These are phyloP conservation scores for Sclerurus mexicanus DNA, from an alignment of 2,113 vertebrate genomes.

Conservation along the genomic window DNA sequence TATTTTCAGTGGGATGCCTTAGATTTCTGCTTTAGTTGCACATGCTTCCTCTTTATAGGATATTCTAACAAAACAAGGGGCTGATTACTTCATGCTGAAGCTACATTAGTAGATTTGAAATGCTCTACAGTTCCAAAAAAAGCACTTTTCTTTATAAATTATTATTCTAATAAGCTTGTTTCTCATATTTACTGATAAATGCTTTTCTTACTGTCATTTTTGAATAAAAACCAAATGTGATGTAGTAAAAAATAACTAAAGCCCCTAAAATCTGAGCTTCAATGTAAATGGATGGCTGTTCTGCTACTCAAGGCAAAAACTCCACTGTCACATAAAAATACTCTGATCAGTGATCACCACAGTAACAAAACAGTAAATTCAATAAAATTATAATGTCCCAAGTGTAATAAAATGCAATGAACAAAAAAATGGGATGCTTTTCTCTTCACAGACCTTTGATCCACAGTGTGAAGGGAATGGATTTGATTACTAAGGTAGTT, in stretches of 20 bases:
- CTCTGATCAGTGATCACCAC: background rate
- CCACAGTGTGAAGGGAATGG: background rate
- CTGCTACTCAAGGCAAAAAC: background rate
- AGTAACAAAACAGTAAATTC: slow-evolving; percentile 35
- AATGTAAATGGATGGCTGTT: background rate
- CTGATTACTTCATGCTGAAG: background rate
- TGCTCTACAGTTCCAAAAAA: background rate
- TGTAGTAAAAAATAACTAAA: slow-evolving; percentile 12
- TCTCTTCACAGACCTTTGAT: slow-evolving; percentile 29
- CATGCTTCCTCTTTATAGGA: background rate
- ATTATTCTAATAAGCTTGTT: slow-evolving; percentile 1
- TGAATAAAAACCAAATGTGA: slow-evolving; percentile 18
- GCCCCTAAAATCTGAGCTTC: background rate
- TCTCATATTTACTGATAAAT: background rate
- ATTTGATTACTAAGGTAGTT: slow-evolving; percentile 2
- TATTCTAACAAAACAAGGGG: background rate
- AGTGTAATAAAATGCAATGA: slow-evolving; percentile 50
- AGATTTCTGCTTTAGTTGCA: background rate
- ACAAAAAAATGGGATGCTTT: slow-evolving; percentile 35
- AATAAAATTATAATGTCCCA: slow-evolving; percentile 28
- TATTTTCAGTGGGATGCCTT: background rate
- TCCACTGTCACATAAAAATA: slow-evolving; percentile 8
- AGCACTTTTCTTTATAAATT: background rate
- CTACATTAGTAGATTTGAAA: background rate
- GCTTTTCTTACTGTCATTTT: background rate